Conservation (phyloP, 2,113 vertebrate genomes). For the Fulmarus glacialis region DNA sequence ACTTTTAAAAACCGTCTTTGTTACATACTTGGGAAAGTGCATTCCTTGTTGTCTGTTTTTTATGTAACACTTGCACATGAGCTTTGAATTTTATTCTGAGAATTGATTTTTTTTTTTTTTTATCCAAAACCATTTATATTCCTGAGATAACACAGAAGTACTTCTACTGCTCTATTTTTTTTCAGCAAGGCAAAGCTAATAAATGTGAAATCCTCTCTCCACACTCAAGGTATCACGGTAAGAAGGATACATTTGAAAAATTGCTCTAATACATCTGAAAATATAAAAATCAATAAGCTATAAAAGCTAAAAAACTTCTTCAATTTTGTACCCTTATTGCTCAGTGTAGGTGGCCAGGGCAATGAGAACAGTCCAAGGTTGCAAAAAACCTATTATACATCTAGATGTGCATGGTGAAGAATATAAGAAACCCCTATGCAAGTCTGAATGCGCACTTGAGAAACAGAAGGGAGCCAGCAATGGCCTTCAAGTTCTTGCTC, state of each 20-base stretch:
- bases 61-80: conserved; percentile 56
- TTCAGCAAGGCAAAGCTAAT: conserved; percentile 67
- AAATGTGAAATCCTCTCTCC: conserved; percentile 78
- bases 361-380: conserved; percentile 70
- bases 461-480: not conserved
- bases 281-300: conserved; percentile 83
- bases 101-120: conserved; percentile 64
- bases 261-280: conserved; percentile 79
- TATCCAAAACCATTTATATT: conserved; percentile 62
- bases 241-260: conserved; percentile 78
- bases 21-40: conserved; percentile 38
- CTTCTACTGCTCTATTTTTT: conserved; percentile 24
- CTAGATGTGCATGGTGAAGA: conserved; percentile 46
- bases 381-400: conserved; percentile 64
- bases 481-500: conserved; percentile 21
- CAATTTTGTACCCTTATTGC: conserved; percentile 75
- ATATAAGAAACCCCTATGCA: not conserved
- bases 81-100: conserved; percentile 69
- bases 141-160: conserved; percentile 55
- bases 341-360: conserved; percentile 62
- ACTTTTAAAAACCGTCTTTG: conserved; percentile 51
- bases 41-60: conserved; percentile 55
- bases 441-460: conserved; percentile 30
- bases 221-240: conserved; percentile 77
- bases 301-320: conserved; percentile 79